Conservation (phyloP, 2,797 vertebrate genomes). For the Peromyscus attwateri region DNA sequence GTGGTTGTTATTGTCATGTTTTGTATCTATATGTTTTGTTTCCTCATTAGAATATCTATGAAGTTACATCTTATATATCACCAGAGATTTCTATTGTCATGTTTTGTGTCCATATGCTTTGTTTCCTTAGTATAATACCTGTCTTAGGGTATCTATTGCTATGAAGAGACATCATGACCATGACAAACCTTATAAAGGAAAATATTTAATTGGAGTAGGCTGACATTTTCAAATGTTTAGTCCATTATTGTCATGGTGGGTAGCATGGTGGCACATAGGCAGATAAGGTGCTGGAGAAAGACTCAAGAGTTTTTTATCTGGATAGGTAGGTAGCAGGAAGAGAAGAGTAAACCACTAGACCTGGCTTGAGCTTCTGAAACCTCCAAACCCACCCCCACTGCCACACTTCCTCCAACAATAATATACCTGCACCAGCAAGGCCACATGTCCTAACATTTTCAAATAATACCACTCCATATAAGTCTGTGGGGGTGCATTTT, state of each 20-base stretch:
- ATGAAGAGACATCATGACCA: background rate
- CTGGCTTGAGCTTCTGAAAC: background rate
- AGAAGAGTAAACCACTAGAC: background rate
- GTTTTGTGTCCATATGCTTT: background rate
- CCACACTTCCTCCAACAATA: background rate
- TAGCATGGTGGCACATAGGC: background rate
- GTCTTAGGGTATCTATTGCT: background rate
- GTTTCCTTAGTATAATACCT: background rate
- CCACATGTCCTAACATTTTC: background rate
- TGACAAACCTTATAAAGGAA: background rate
- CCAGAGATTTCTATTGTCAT: background rate
- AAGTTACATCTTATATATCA: background rate
- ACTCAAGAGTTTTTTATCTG: background rate
- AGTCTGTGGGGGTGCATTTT: background rate
- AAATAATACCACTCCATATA: background rate
- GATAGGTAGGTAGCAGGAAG: background rate
- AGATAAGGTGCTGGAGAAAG: background rate
- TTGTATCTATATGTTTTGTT: background rate
- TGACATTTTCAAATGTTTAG: background rate
- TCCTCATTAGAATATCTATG: background rate
- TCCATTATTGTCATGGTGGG: background rate
- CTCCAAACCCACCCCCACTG: too few relatives aligned
- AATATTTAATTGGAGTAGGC: background rate
- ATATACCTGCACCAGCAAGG: background rate
- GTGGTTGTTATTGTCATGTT: background rate